Conservation (phyloP, 2,113 vertebrate species). For the Toxotes chatareus region DNA sequence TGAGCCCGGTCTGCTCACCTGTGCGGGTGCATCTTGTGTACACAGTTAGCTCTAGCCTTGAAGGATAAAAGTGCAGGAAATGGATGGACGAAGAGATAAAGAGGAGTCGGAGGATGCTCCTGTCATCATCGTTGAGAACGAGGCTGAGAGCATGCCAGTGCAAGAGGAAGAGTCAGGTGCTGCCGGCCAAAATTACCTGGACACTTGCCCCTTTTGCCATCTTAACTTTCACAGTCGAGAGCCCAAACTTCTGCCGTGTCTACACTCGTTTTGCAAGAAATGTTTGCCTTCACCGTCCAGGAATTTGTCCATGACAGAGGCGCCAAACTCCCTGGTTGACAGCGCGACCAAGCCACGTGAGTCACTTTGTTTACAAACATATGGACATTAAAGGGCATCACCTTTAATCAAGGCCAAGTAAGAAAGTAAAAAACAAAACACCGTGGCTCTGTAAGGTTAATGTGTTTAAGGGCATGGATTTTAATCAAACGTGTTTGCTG, state of each 20-base stretch:
- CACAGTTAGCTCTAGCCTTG: not conserved
- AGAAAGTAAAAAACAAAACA: no score
- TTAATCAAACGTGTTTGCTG: not conserved
- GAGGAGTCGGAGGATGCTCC: conserved; percentile 48
- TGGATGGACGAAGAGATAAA: conserved; percentile 23
- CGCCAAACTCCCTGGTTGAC: conserved; percentile 71
- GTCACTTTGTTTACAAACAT: conserved; percentile 73
- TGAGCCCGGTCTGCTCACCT: not conserved
- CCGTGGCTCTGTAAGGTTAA: not conserved
- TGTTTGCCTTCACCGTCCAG: conserved; percentile 90
- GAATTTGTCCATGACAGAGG: conserved; percentile 77
- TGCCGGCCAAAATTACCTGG: conserved; percentile 86
- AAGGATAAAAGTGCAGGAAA: conserved; percentile 5
- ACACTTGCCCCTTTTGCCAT: conserved; percentile 91
- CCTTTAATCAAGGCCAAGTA: not conserved
- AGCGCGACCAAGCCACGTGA: conserved; percentile 72
- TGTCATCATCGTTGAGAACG: conserved; percentile 87
- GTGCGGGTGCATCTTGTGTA: not conserved
- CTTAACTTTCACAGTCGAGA: conserved; percentile 90
- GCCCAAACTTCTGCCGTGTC: conserved; percentile 92
- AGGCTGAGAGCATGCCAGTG: conserved; percentile 90
- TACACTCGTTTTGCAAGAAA: conserved; percentile 92
- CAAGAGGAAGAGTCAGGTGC: conserved; percentile 78
- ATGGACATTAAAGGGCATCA: not conserved
- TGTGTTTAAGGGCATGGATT: not conserved